Base-by-base conservation (phyloP, 2,888 invertebrate species). In the Rhodophaea formosa region DNA sequence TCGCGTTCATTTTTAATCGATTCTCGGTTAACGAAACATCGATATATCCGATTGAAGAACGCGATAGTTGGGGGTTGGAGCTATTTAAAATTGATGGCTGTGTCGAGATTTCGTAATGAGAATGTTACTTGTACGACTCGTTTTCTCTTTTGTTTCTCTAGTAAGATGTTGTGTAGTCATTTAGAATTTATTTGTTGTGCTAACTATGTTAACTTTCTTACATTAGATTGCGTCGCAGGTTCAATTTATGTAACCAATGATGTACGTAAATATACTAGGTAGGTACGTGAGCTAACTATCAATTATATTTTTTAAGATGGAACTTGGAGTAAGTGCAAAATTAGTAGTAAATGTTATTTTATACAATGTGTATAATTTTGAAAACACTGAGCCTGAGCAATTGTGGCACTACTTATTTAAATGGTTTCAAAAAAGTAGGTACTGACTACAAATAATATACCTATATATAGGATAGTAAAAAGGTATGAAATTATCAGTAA, bases 1-100 rank as follows among this genome's bases (percentile, higher is more conserved):
- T 51, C 51, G 51, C 35, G 51, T 51, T 51, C 35, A 51, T 51
- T 51, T 51, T 51, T 51, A 51, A 51, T 51, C 51, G 51, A 51
- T 51, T 51, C 51, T 51, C 51, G 51, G 51, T 35, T 51, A 51
- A 51, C 51, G 51, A 16, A 51, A 46, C 45, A 12, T 46, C 8
- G 49, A 51, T 51, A 51, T 35, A 51, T 51, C 17, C 35, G 51
- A 51, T 51, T 51, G 51, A 51, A 35, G 17, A 39, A 35, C 35
- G 16, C 32, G 51, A 51, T 51, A 51, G 49, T 32, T 15, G 12
- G 35, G 51, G 51, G 51, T 16, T 49, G 8, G 47, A 6, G 51
- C 51, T 35, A 51, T 51, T 51, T 35, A 51, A 51, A 17, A 51
- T 51, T 35, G 35, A 51, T 51, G 51, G 35, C 49, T 1, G 49